Conservation (phyloP, 2,113 vertebrate genomes). For the Forbesichthys agassizii region DNA sequence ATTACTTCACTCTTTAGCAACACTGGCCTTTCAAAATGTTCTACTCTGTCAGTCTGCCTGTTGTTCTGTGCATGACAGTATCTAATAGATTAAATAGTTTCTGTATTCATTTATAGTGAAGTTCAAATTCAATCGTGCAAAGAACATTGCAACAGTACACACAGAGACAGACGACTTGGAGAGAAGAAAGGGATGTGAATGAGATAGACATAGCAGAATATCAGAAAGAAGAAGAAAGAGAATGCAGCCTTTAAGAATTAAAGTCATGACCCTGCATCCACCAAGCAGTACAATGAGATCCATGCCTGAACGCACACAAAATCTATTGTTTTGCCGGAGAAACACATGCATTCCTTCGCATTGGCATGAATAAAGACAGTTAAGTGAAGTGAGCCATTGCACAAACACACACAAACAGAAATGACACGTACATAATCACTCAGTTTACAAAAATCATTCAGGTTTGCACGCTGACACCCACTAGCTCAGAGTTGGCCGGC, state of each 20-base stretch:
- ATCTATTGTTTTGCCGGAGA: conserved; percentile 24
- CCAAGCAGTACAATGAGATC: conserved; percentile 42
- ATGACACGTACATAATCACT: not conserved
- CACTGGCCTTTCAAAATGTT: no score
- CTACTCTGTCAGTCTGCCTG: no score
- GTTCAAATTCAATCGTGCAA: no score
- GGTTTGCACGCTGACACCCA: not conserved
- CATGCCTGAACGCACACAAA: conserved; percentile 57
- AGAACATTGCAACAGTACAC: not conserved
- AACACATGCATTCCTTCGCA: conserved; percentile 33
- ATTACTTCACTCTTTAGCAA: no score
- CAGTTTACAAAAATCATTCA: not conserved
- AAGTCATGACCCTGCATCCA: conserved; percentile 39
- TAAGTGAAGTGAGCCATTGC: conserved; percentile 13
- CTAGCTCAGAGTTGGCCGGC: not conserved
- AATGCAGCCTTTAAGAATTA: conserved; percentile 53
- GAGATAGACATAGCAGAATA: conserved; percentile 9
- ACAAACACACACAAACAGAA: not conserved
- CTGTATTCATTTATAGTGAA: no score
- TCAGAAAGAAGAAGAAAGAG: conserved; percentile 8
- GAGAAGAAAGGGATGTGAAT: not conserved
- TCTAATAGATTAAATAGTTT: no score
- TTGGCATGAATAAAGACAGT: conserved; percentile 45
- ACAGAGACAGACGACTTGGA: not conserved
- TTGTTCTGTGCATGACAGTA: no score